Evolutionary conservation across 2,797 vertebrate species (phyloP), one percentile per base, ranked within the genome.

Genomic region (Lophius americanus): DNA sequence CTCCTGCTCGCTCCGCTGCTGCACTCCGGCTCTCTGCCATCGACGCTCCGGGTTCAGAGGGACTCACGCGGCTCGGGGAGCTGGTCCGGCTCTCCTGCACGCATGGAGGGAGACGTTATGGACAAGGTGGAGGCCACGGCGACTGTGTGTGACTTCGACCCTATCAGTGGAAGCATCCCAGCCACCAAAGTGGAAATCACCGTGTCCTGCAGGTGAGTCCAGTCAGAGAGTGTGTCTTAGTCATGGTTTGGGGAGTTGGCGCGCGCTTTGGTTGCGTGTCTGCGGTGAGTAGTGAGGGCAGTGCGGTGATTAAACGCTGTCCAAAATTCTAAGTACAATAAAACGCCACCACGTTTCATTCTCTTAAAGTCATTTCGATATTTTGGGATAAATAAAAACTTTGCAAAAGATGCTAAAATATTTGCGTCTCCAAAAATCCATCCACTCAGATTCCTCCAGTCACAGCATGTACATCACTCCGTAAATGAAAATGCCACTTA

Each of bases 151-250:
- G 93, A 94, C 87, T 95, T 96, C 85, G 96, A 96, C 84, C 94
- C 95, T 38, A 91, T 95, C 77, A 91, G 92, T 48, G 95, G 94
- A 67, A 95, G 92, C 91, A 95, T 97, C 82, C 96, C 97, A 37
- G 96, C 96, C 84, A 97, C 97, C 81, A 97, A 96, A 81, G 97
- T 98, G 91, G 97, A 98, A 93, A 94, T 98, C 89, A 96, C 95
- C 60, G 96, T 98, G 74, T 98, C 97, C 39, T 98, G 96, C 96
- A 98, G 97, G 97, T 97, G 88, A 90, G 85, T 64, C 64, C 58
- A 3, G 50, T 2, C 58, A 33, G 64, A 23, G 9, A 54, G 58
- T 13, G 33, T 5, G 8, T 13, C 42, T 60, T 53, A 57, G 63
- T 49, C 70, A 68, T 11, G 47, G 65, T 36, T 61, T 62, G 59